Evolutionary conservation across 2,888 invertebrate genomes (phyloP).

Genomic region (Diaprepes abbreviatus): DNA sequence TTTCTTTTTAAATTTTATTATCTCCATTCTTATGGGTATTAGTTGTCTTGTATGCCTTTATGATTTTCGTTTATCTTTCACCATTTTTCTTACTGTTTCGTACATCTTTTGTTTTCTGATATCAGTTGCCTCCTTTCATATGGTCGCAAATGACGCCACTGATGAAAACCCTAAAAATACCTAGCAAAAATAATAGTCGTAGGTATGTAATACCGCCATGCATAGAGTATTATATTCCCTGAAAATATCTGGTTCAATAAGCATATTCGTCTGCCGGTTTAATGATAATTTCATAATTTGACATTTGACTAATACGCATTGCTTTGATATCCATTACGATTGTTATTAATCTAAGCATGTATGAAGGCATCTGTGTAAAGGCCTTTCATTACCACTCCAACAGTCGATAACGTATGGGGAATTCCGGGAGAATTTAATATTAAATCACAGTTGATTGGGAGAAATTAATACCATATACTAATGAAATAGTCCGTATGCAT

Average conservation of each 20-base stretch:
- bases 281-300: conserved; percentile 20
- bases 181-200: too few species aligned
- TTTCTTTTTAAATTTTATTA: too few species aligned
- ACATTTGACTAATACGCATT: conserved; percentile 12
- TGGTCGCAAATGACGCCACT: too few species aligned
- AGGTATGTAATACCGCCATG: neutral
- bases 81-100: too few species aligned
- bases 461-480: too few species aligned
- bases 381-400: conserved; percentile 1
- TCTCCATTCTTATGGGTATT: too few species aligned
- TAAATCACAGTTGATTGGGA: neutral
- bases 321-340: conserved; percentile 34
- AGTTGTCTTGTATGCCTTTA: too few species aligned
- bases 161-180: too few species aligned
- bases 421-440: neutral
- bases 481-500: too few species aligned
- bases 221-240: neutral
- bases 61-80: too few species aligned
- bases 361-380: conserved; percentile 13
- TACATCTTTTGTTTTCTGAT: too few species aligned
- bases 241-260: conserved; percentile 15
- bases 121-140: too few species aligned
- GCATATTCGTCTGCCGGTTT: neutral
- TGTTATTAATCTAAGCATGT: conserved; percentile 18
- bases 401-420: neutral